Evolutionary conservation across 53 echinoderm and acorn worm genomes (phyloP).

Genomic region (Echinometra lucunter): DNA sequence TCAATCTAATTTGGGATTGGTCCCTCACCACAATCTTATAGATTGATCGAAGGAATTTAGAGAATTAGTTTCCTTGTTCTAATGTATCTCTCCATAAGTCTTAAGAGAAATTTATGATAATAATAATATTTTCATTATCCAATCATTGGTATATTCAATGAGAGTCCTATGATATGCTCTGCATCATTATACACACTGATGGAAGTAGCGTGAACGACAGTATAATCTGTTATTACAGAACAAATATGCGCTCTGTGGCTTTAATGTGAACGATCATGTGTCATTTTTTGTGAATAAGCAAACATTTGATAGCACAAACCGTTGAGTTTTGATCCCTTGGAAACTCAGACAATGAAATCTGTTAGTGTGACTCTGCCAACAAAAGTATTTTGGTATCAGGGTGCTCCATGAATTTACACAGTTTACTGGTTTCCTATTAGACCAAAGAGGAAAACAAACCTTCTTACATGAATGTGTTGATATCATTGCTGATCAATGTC

Average conservation of each 20-base stretch:
- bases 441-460: slow-evolving; percentile 36
- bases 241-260: not conserved
- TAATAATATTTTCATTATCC: not conserved
- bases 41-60: too few relatives aligned
- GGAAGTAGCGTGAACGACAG: not conserved
- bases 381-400: not conserved
- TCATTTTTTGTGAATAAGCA: not conserved
- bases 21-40: too few relatives aligned
- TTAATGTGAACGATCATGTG: not conserved
- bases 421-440: slow-evolving; percentile 1
- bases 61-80: too few relatives aligned
- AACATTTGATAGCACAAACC: slow-evolving; percentile 33
- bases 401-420: not conserved
- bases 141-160: not conserved
- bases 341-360: slow-evolving; percentile 34
- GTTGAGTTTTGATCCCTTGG: slow-evolving; percentile 3
- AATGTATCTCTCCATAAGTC: too few relatives aligned
- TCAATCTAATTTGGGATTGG: too few relatives aligned
- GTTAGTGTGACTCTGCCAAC: not conserved
- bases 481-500: not conserved
- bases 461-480: slow-evolving; percentile 11
- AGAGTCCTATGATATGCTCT: not conserved
- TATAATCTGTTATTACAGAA: not conserved
- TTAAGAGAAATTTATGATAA: too few relatives aligned
- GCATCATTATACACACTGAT: not conserved